Base-by-base conservation (phyloP, 2,797 vertebrate genomes). In the Salmo trutta region DNA sequence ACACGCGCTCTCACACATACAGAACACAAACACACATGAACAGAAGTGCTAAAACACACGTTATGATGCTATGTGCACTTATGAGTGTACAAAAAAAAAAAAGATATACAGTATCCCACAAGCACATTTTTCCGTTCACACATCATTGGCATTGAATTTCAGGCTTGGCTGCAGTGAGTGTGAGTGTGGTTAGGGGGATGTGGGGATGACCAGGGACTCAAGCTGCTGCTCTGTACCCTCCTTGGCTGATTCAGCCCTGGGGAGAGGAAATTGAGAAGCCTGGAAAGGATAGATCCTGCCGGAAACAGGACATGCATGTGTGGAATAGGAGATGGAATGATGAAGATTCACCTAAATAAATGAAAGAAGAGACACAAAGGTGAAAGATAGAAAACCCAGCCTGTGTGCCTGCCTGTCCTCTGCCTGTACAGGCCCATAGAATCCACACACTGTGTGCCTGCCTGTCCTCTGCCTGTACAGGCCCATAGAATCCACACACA, bases 231-330 rank as follows among this genome's bases (percentile, higher is more conserved):
- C 70, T 27, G 56, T 52, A 15, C 17, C 68, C 27, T 41, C 24
- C 15, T 31, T 70, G 54, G 56, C 74, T 81, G 41, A 14, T 47
- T 47, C 41, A 47, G 41, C 41, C 41, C 41, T 47, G 65, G 75
- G 80, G 68, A 27, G 65, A 86, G 83, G 86, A 88, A 84, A 85
- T 82, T 65, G 52, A 8, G 36, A 51, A 33, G 17, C 68, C 69
- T 21, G 51, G 66, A 74, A n/a, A 71, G 47, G 56, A 81, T 66
- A 29, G 68, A 12, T 81, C 36, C 36, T 41, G 83, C 10, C 7
- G 62, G 29, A 76, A 77, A 66, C 62, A n/a, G 21, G 67, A 75
- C 16, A 0, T 29, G 67, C 15, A n/a, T 74, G 71, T 70, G 36
- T 76, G 31, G 85, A 80, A 78, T 75, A 0, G 10, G 41, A 47